A percentile compares a stretch with the other conserved stretches of the same genome.
These are phyloP conservation scores for Drosophila kanekoi DNA, from an alignment of 2,888 invertebrate genomes.

Conservation along the genomic window DNA sequence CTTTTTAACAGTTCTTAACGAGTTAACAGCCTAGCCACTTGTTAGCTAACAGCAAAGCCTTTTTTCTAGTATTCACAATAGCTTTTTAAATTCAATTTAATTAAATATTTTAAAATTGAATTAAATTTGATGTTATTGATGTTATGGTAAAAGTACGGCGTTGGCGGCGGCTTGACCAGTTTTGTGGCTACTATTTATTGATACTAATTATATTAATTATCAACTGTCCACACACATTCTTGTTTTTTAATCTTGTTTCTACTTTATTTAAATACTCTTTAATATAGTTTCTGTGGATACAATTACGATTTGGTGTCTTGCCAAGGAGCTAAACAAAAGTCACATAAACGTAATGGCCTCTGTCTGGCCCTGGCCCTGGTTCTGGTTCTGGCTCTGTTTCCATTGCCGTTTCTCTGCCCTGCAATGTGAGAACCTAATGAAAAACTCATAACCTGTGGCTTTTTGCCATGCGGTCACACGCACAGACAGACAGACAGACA, in stretches of 20 bases:
- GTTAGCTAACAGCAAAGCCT: not conserved
- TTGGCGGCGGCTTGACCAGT: not conserved
- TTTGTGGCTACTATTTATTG: conserved; percentile 5
- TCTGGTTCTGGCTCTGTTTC: not conserved
- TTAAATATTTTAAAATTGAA: conserved; percentile 6
- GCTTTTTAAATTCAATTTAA: not conserved
- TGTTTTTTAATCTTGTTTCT: too few species aligned
- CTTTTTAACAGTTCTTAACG: not conserved
- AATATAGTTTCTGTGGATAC: conserved; percentile 29
- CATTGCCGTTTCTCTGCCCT: conserved; percentile 5
- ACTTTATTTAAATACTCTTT: conserved; percentile 27
- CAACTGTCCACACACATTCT: not conserved
- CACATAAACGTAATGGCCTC: conserved; percentile 45
- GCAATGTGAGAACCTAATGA: conserved; percentile 66
- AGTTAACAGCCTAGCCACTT: conserved; percentile 1
- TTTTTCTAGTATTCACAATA: not conserved
- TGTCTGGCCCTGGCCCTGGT: conserved; percentile 1
- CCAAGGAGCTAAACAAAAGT: conserved; percentile 61
- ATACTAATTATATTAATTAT: not conserved
- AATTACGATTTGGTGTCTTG: conserved; percentile 63
- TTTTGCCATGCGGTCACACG: conserved; percentile 76
- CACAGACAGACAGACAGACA: conserved; percentile 35
- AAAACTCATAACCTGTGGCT: conserved; percentile 78
- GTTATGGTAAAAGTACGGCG: not conserved
- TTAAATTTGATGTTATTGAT: conserved; percentile 12